phyloP scores from a whole-genome alignment of 2,113 vertebrate genomes.

The Monopterus albus region DNA sequence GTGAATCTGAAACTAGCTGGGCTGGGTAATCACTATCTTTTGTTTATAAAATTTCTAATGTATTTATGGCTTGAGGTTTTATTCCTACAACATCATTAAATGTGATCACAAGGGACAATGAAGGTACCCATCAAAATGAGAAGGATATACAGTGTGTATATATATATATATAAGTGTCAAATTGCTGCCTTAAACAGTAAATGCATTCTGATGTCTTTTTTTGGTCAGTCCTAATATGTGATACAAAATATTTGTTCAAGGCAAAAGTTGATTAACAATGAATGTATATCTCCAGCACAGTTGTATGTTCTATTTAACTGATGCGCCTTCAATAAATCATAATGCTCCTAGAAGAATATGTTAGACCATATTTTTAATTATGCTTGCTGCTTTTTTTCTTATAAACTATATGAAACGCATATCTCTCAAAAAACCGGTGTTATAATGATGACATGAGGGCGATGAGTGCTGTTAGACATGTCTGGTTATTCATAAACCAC shows the following conservation, averaged over 20 bases:
- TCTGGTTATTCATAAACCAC: too few species aligned
- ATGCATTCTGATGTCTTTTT: constrained; percentile 12
- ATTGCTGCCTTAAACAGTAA: constrained; percentile 22
- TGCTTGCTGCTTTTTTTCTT: neutral
- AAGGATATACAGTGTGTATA: constrained; percentile 10
- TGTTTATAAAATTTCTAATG: constrained; percentile 45
- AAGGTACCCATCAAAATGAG: constrained; percentile 12
- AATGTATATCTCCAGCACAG: constrained; percentile 70
- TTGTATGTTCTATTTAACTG: constrained; percentile 61
- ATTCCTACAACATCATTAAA: constrained; percentile 4
- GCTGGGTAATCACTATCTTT: constrained; percentile 27
- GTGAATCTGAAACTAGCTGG: constrained; percentile 35
- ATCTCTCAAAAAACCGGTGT: too few species aligned
- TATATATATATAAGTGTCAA: too few species aligned
- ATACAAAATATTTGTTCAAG: constrained; percentile 1
- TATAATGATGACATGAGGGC: too few species aligned
- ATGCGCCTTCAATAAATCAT: constrained; percentile 79
- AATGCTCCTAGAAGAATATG: constrained; percentile 35
- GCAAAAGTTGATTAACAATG: constrained; percentile 46
- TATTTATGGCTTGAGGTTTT: constrained; percentile 36
- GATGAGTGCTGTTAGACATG: too few species aligned
- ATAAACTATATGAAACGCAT: too few species aligned
- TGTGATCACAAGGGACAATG: neutral
- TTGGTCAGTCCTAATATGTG: constrained; percentile 1
- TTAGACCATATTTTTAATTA: neutral